These are phyloP conservation scores for Cylindroiulus punctatus DNA, from an alignment of 2,888 invertebrate species.

Conservation along the genomic window DNA sequence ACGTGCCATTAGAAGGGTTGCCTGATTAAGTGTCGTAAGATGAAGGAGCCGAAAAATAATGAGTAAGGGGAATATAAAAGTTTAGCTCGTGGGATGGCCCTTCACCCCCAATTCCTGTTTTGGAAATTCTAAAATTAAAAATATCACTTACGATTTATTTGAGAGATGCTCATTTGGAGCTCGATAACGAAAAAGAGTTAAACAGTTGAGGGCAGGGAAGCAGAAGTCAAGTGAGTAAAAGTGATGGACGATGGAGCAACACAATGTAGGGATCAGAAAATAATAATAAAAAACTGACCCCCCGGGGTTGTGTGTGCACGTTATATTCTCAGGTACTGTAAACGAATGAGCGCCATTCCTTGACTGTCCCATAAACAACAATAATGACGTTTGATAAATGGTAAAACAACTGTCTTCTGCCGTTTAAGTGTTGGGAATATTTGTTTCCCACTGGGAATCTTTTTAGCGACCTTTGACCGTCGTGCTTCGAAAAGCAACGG, in stretches of 20 bases:
- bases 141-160: slow-evolving; percentile 31
- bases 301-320: background rate
- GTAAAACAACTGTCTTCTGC: slow-evolving; percentile 38
- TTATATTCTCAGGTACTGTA: background rate
- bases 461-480: slow-evolving; percentile 11
- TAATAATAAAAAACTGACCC: background rate
- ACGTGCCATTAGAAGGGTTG: background rate
- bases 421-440: slow-evolving; percentile 1
- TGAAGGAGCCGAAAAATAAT: slow-evolving; percentile 36
- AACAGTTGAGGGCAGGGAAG: slow-evolving; percentile 20
- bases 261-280: slow-evolving; percentile 1
- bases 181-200: slow-evolving; percentile 26
- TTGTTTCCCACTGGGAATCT: slow-evolving; percentile 22
- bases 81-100: background rate
- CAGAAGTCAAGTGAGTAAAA: background rate
- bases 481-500: slow-evolving; percentile 31
- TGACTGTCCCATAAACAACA: slow-evolving; percentile 31
- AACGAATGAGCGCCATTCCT: slow-evolving; percentile 22
- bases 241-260: slow-evolving; percentile 2
- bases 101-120: slow-evolving; percentile 26
- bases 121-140: slow-evolving; percentile 12
- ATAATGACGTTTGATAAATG: slow-evolving; percentile 42
- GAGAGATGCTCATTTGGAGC: background rate
- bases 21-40: background rate
- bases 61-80: background rate